Evolutionary conservation across 2,888 invertebrate species (phyloP).

Genomic region (Drosophila kambysellisi): DNA sequence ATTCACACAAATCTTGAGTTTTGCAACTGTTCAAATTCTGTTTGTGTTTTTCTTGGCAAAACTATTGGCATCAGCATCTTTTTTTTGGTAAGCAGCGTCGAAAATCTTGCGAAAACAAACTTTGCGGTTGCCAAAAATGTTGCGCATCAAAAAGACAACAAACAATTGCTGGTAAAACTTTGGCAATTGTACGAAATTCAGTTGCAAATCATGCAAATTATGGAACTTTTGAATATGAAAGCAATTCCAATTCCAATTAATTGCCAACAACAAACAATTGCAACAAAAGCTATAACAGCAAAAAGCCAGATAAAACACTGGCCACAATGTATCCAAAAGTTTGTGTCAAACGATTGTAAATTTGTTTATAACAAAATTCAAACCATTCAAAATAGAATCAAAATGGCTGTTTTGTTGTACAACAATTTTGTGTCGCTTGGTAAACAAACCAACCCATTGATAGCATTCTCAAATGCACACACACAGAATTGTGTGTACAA

Average conservation of each 20-base stretch:
- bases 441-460: constrained; percentile 68
- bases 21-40: not conserved
- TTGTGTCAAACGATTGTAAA: constrained; percentile 76
- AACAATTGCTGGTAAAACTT: constrained; percentile 36
- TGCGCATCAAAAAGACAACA: constrained; percentile 47
- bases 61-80: constrained; percentile 7
- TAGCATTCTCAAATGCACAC: constrained; percentile 45
- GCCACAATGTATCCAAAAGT: constrained; percentile 71
- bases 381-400: constrained; percentile 53
- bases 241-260: constrained; percentile 44
- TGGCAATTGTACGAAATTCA: constrained; percentile 19
- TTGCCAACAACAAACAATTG: constrained; percentile 34
- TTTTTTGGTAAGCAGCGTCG: not conserved
- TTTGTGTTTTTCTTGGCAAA: constrained; percentile 6
- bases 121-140: constrained; percentile 23
- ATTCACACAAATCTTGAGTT: not conserved
- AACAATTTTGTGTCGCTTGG: constrained; percentile 74
- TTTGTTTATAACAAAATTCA: constrained; percentile 65
- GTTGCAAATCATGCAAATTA: constrained; percentile 33
- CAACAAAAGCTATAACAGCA: constrained; percentile 17
- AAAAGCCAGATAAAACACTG: constrained; percentile 13
- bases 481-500: constrained; percentile 18
- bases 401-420: constrained; percentile 72
- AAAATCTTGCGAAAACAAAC: constrained; percentile 10
- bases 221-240: constrained; percentile 34